A percentile compares a stretch with the other conserved stretches of the same genome.
Evolutionary conservation across 2,113 vertebrate genomes (phyloP).

Genomic region (Cyanocitta stelleri): DNA sequence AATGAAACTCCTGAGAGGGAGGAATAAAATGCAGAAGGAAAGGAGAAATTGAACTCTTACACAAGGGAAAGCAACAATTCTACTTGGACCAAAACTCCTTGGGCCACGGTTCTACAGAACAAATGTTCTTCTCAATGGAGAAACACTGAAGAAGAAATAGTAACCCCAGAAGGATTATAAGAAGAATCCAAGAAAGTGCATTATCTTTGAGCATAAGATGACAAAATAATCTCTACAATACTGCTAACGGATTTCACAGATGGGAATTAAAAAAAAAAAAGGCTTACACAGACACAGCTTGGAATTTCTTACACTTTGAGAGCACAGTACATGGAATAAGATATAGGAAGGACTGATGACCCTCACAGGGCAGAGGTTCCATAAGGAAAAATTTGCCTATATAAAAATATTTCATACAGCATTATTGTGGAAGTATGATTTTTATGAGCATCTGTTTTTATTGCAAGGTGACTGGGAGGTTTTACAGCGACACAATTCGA

Average conservation of each 20-base stretch:
- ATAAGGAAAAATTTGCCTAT: not conserved
- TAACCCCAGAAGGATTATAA: constrained; percentile 45
- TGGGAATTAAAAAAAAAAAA: not conserved
- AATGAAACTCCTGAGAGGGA: constrained; percentile 2
- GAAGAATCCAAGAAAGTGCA: constrained; percentile 23
- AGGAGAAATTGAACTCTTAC: not conserved
- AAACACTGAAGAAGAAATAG: constrained; percentile 19
- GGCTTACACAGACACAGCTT: not conserved
- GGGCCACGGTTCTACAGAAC: not conserved
- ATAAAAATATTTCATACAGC: not conserved
- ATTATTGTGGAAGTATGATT: not conserved
- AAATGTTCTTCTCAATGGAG: constrained; percentile 52
- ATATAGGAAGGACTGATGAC: not conserved
- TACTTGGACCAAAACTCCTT: constrained; percentile 6
- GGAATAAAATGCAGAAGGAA: not conserved
- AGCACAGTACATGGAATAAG: not conserved
- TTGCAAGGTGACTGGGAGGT: not conserved
- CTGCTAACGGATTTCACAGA: not conserved
- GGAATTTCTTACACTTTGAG: not conserved
- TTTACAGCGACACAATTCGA: not conserved
- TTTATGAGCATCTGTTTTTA: not conserved
- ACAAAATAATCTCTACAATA: not conserved
- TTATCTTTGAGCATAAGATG: not conserved
- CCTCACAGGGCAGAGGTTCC: not conserved
- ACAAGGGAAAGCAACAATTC: not conserved